Base-by-base conservation (phyloP, 1,140 invertebrate species). In the Papilio polytes region DNA sequence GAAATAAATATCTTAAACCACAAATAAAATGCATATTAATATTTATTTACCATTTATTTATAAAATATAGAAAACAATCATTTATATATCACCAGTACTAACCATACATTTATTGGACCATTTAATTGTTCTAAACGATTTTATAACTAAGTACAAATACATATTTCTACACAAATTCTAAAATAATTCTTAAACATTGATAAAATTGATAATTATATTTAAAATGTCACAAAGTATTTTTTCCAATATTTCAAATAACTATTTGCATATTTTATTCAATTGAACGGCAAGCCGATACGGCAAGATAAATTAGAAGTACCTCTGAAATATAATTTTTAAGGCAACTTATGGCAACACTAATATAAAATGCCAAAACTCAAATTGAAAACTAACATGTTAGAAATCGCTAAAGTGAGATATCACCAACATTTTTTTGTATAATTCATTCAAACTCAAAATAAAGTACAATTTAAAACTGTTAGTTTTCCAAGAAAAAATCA, bases 41-140 rank as follows among this genome's bases (percentile, higher is more conserved):
- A 18, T 59, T 12, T 80, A 78, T 79, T 77, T 31, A 79, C 48
- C 85, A 86, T 88, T 89, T 89, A 87, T 84, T 85, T 83, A 83
- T 86, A 89, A 89, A 88, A 81, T 84, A 86, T 87, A 89, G 81
- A 89, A 89, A 89, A 88, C 88, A 89, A 9, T 26, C 10, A 36
- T 31, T 66, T 85, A 84, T 82, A 82, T 83, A 70, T 84, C 80
- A 86, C 85, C 85, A 82, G 80, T 85, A 85, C 70, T 83, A 86
- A 82, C 82, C 84, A 84, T 84, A 85, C 80, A 70, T 80, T 31
- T 82, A 85, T 88, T 85, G 80, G 82, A 87, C 85, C 85, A 82
- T 85, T 84, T 80, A 81, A 80, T 82, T 82, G 48, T 78, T 66
- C 83, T 86, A 86, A 76, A 72, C 44, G 31, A 82, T 81, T 85